Conservation (phyloP, 2,888 invertebrate species). For the Pelosia muscerda region DNA sequence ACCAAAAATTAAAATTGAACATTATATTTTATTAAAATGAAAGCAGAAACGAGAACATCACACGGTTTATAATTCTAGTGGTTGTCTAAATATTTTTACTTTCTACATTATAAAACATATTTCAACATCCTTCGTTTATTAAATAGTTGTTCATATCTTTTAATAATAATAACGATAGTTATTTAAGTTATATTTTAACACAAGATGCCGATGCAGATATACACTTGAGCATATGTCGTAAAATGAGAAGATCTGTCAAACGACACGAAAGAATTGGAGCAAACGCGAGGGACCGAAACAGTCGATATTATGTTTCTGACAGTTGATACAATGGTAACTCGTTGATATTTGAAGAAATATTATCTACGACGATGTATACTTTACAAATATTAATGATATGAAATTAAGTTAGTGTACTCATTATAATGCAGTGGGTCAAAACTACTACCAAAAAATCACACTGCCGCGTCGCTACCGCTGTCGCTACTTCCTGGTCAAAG, state of each 20-base stretch:
- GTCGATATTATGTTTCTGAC: constrained; percentile 75
- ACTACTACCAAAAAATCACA: neutral
- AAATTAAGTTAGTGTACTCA: constrained; percentile 11
- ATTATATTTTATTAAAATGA: constrained; percentile 52
- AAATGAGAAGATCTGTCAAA: constrained; percentile 85
- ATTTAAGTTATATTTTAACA: constrained; percentile 38
- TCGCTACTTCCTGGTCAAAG: constrained; percentile 11
- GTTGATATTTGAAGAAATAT: constrained; percentile 75
- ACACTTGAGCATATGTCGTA: constrained; percentile 56
- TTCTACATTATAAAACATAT: constrained; percentile 54
- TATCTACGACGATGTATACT: constrained; percentile 59
- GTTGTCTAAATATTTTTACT: constrained; percentile 53
- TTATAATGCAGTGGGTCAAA: neutral
- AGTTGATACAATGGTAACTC: constrained; percentile 76
- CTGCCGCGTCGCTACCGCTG: neutral
- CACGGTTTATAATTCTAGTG: constrained; percentile 55
- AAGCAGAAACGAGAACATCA: constrained; percentile 56
- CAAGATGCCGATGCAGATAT: constrained; percentile 43
- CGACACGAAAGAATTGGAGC: constrained; percentile 82
- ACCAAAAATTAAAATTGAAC: constrained; percentile 49
- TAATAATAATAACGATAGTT: too few species aligned
- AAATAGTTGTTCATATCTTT: too few species aligned
- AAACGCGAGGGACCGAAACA: constrained; percentile 81
- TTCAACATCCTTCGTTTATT: constrained; percentile 46
- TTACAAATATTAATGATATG: constrained; percentile 36